Base-by-base conservation (phyloP, 2,113 vertebrate species). In the Nothobranchius kuhntae region DNA sequence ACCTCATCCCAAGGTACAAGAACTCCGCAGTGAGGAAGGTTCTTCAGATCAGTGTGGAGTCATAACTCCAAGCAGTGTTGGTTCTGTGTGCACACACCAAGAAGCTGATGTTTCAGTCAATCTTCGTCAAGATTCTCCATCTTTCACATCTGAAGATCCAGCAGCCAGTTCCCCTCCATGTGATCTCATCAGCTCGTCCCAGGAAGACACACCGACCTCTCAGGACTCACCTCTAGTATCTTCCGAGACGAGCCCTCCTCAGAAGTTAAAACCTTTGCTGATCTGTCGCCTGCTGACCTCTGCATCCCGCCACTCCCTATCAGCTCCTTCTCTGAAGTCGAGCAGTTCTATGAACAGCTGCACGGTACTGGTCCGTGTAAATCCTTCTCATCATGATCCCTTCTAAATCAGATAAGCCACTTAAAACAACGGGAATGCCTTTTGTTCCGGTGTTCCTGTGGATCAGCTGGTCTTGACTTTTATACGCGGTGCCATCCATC, bases 271-370 rank as follows among this genome's bases (percentile, higher is more conserved):
- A 30, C 61, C 68, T 14, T 71, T 83, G 44, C 88, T 89, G 0
- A 79, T 92, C 62, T 91, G 92, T 69, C 94, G 95, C 66, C 91
- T 93, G 0, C 94, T 95, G 1, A 83, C 92, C 71, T 96, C 95
- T 82, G 89, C 92, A 63, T 92, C 91, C 69, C 89, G 67, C 0
- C 89, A 90, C 52, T 94, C 94, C 50, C 89, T 89, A 13, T 95
- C 94, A 3, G 89, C 88, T 53, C 87, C 89, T 26, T 87, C 91
- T 24, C 45, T 84, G 71, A 73, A 79, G 62, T 80, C 42, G 52
- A 69, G 2, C 81, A 77, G 89, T 35, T 91, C 92, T 69, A 66
- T 60, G 70, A 83, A 82, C 83, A 79, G 86, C 89, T 91, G 91
- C 63, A 85, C 82, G 26, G 95, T 95, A 94, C 90, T 12, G 61